Conservation (phyloP, 2,888 invertebrate species). For the Noctua pronuba region DNA sequence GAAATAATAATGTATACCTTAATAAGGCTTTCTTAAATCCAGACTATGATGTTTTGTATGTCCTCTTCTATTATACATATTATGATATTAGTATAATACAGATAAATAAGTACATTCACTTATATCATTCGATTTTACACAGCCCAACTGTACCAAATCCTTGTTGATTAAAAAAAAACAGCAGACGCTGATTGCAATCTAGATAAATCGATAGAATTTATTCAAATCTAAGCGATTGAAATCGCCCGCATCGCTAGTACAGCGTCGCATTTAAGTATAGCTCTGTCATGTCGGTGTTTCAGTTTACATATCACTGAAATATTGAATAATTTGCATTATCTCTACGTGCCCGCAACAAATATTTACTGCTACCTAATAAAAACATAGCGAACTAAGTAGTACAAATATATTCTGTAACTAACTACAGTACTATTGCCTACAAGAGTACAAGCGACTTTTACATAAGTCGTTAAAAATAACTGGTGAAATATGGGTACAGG, state of each 20-base stretch:
- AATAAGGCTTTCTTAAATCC: neutral
- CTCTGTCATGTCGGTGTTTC: neutral
- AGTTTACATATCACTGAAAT: slow-evolving; percentile 19
- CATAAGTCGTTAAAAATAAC: neutral
- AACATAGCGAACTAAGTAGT: slow-evolving; percentile 4
- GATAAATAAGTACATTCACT: too few relatives aligned
- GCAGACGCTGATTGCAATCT: neutral
- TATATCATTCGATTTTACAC: too few relatives aligned
- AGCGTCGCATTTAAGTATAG: neutral
- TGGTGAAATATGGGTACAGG: neutral
- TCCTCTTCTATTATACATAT: neutral
- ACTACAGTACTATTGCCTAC: neutral
- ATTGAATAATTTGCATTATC: slow-evolving; percentile 23
- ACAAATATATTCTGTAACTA: neutral
- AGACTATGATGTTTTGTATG: neutral
- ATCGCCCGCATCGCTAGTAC: neutral
- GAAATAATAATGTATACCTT: neutral
- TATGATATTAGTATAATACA: neutral
- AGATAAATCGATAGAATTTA: slow-evolving; percentile 1
- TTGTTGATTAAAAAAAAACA: neutral
- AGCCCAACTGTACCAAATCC: neutral
- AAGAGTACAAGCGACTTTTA: too few relatives aligned
- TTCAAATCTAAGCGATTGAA: neutral
- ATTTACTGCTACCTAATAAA: slow-evolving; percentile 24
- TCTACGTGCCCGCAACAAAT: slow-evolving; percentile 46